Base-by-base conservation (phyloP, 1,140 invertebrate genomes). In the Bombus waltoni region DNA sequence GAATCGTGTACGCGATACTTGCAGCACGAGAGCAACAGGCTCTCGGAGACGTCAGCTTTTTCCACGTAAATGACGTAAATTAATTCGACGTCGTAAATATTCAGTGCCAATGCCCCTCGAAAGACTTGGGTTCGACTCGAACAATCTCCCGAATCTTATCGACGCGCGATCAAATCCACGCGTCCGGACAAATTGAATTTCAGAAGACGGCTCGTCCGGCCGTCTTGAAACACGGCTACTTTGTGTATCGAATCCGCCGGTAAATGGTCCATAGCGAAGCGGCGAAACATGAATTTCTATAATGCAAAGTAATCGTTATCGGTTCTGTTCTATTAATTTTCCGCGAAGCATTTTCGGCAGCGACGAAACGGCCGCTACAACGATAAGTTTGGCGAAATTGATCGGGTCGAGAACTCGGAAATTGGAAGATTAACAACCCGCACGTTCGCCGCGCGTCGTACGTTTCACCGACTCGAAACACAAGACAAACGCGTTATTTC, bases 401-500 rank as follows among this genome's bases (percentile, higher is more conserved):
- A 44, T 32, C 35, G 32, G 3, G 1, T 22, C 32, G 25, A 28
- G 35, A 11, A 28, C 25, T 53, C 25, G 73, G 10, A 75, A 75
- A 75, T 38, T 22, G 35, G 57, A 25, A 57, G 74, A 57, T 57
- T 38, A 32, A 38, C 47, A 38, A 57, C 74, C 57, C 9, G 47
- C 25, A 15, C n/a, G n/a, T 74, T 75, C 3, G 28, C 1, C 38
- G 3, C 35, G 40, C 35, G 40, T 68, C 42, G n/a, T 66, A 66
- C 53, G 28, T 66, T 25, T 66, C 59, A 3, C 13, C 28, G 59
- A 62, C 1, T 62, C 59, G 28, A 62, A 18, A 18, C 28, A 13
- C 3, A 47, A 68, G 65, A 53, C 25, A 32, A 81, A 42, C 47
- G 32, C 53, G 59, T 79, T 81, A 81, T 73, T 72, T 72, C 22